Percentiles rank a stretch among this genome's conserved stretches.
Conservation (phyloP, 64 coral and sea anemone genomes). For the Exaiptasia diaphana region DNA sequence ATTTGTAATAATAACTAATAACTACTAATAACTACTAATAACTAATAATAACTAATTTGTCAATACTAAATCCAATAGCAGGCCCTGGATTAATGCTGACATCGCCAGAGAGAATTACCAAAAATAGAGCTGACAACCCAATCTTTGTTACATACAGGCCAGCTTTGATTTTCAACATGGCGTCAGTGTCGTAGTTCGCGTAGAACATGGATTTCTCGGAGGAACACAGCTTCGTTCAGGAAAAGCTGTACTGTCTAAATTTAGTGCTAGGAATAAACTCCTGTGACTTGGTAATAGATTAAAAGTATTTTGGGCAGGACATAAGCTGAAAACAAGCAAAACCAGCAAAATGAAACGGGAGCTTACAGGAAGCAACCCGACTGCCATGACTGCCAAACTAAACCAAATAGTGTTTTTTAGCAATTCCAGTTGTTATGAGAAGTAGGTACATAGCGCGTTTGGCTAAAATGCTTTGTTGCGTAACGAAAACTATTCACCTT, state of each 20-base stretch:
- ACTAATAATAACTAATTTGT: too few relatives aligned
- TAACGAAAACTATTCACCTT: too few relatives aligned
- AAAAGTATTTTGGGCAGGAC: background rate
- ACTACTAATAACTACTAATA: too few relatives aligned
- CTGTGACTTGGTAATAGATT: slow-evolving; percentile 4
- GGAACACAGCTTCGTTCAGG: background rate
- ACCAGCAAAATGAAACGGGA: slow-evolving; percentile 26
- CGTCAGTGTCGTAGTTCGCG: background rate
- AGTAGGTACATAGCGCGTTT: too few relatives aligned
- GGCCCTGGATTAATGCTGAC: slow-evolving; percentile 25
- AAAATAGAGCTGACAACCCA: slow-evolving; percentile 9
- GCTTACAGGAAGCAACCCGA: slow-evolving; percentile 6
- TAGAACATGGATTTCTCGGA: background rate
- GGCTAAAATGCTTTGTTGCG: too few relatives aligned
- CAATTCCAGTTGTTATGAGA: too few relatives aligned
- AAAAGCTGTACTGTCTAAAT: slow-evolving; percentile 6
- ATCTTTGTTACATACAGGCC: slow-evolving; percentile 1
- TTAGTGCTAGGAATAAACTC: slow-evolving; percentile 17
- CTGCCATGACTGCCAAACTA: too few relatives aligned
- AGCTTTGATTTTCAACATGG: slow-evolving; percentile 41
- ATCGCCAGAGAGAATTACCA: slow-evolving; percentile 44
- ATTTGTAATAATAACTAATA: too few relatives aligned
- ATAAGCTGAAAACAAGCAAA: slow-evolving; percentile 1
- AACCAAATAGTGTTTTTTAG: too few relatives aligned
- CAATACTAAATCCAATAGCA: background rate